Conservation (phyloP, 2,888 invertebrate species). For the Phytoseiulus persimilis region DNA sequence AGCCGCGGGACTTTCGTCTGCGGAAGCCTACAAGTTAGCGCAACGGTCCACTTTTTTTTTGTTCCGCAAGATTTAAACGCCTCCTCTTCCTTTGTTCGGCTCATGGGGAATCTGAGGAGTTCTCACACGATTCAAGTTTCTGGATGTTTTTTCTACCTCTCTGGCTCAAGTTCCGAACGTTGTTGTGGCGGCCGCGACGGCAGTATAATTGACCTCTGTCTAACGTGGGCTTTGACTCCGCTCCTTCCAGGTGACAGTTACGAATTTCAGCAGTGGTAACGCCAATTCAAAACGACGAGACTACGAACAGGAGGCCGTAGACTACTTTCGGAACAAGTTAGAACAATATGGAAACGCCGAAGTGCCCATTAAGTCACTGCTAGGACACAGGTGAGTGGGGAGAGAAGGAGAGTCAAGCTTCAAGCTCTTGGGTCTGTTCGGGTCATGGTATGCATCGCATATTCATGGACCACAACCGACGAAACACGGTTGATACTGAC, state of each 20-base stretch:
- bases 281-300: constrained; percentile 57
- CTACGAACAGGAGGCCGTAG: constrained; percentile 90
- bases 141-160: no score
- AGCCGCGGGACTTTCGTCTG: no score
- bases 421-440: not conserved
- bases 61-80: not conserved
- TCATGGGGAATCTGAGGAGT: not conserved
- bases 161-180: no score
- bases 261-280: constrained; percentile 14
- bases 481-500: no score
- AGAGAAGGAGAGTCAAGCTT: not conserved
- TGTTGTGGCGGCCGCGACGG: no score
- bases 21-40: no score
- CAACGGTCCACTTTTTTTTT: no score
- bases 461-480: no score
- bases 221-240: not conserved
- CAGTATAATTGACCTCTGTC: not conserved
- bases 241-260: constrained; percentile 26
- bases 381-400: constrained; percentile 66
- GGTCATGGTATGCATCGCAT: not conserved
- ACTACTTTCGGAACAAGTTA: constrained; percentile 91
- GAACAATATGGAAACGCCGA: constrained; percentile 91
- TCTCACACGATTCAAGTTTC: no score
- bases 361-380: constrained; percentile 88
- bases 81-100: not conserved